Evolutionary conservation across 1,140 invertebrate species (phyloP), one percentile per base, ranked within the genome.

Genomic region (Drosophila sturtevanti): DNA sequence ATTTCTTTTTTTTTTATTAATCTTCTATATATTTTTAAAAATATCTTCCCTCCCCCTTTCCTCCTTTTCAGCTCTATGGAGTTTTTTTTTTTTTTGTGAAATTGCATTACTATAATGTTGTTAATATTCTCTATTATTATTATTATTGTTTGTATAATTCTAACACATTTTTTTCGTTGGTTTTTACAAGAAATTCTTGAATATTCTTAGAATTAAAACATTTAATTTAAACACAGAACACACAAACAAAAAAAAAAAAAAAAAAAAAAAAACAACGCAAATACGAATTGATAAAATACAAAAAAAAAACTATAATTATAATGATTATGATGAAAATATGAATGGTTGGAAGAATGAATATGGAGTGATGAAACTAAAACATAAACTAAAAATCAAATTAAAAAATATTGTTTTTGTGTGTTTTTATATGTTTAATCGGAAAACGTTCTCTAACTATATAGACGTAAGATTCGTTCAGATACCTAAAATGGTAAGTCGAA

Each of bases 91-190:
- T 48, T 48, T 48, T 48, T 48, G 31, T 55, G 14, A 4, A 9
- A 34, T 56, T 18, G 51, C 76, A 68, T 81, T 74, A 87, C 63
- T 79, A 48, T 81, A 82, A 82, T 81, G 82, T 87, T 87, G 82
- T 87, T 87, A 87, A 86, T 86, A 68, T 72, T 22, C 52, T 21
- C 37, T 59, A 35, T 34, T 61, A 68, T 41, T 68, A 79, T 81
- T 87, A 87, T 87, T 87, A 82, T 48, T 76, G 79, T 89, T 82
- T 82, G 72, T 71, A 89, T 82, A 82, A 87, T 77, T 74, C 41
- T 85, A 67, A 85, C 86, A 77, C 48, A 21, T 63, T 35, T 38
- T 67, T 68, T 55, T 35, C 27, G 14, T 65, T 37, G 54, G 27
- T 31, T 44, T 56, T 67, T 24, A 55, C 63, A 71, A 48, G 41